Evolutionary conservation across 2,113 vertebrate species (phyloP).

Genomic region (Python bivittatus): DNA sequence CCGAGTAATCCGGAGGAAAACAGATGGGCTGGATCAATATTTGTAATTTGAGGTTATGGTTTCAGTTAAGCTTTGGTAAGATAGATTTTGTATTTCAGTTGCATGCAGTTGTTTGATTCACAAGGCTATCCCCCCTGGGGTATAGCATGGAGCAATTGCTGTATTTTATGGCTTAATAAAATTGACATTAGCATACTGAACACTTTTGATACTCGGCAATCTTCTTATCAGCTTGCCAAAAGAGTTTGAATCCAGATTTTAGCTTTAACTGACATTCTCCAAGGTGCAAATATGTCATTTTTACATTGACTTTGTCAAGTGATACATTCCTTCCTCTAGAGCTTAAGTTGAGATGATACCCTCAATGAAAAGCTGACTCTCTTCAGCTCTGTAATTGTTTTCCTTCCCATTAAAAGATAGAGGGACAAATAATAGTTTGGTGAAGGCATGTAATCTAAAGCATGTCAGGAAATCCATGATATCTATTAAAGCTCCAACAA

Average conservation of each 20-base stretch:
- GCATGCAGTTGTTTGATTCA: conserved; percentile 30
- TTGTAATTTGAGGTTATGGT: conserved; percentile 18
- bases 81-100: conserved; percentile 36
- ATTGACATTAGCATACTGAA: conserved; percentile 40
- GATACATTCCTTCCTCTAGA: conserved; percentile 45
- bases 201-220: conserved; percentile 44
- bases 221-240: conserved; percentile 53
- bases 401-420: conserved; percentile 74
- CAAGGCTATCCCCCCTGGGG: conserved; percentile 30
- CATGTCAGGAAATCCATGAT: conserved; percentile 73
- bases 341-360: conserved; percentile 50
- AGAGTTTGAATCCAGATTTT: conserved; percentile 61
- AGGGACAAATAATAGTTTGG: conserved; percentile 69
- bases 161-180: conserved; percentile 49
- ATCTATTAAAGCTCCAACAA: conserved; percentile 75
- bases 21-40: conserved; percentile 26
- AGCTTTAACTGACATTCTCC: conserved; percentile 59
- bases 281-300: conserved; percentile 58
- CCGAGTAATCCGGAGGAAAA: neutral
- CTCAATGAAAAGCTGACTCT: conserved; percentile 53
- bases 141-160: conserved; percentile 24
- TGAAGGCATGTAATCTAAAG: conserved; percentile 67
- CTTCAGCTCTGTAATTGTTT: conserved; percentile 74
- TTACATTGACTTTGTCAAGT: conserved; percentile 50
- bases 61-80: conserved; percentile 12